phyloP scores from a whole-genome alignment of 2,113 vertebrate genomes.

The Notarius lentiginosus region DNA sequence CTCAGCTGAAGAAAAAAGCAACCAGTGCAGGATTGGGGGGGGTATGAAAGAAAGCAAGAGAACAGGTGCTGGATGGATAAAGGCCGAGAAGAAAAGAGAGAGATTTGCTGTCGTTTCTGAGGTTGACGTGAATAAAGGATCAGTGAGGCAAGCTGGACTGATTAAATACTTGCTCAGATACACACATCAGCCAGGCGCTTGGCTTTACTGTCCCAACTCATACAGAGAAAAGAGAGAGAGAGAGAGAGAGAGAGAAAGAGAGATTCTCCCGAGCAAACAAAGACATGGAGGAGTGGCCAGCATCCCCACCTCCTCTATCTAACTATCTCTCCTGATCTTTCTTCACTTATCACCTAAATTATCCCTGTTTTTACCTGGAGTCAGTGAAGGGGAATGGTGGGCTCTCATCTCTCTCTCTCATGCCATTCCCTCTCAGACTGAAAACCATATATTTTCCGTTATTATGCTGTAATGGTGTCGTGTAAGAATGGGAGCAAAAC shows the following conservation, averaged over 20 bases:
- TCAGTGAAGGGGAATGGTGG: constrained; percentile 4
- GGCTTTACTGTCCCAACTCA: not conserved
- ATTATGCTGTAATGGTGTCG: no score
- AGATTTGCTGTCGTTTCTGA: constrained; percentile 16
- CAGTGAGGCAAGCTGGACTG: constrained; percentile 3
- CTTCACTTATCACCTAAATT: constrained; percentile 14
- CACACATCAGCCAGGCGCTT: constrained; percentile 13
- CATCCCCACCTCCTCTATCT: not conserved
- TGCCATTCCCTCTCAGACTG: not conserved
- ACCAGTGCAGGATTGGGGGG: no score
- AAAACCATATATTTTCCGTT: no score
- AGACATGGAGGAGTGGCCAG: constrained; percentile 43
- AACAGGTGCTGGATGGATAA: not conserved
- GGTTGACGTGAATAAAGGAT: constrained; percentile 24
- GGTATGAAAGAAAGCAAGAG: not conserved
- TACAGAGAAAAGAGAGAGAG: constrained; percentile 6
- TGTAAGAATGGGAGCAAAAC: no score
- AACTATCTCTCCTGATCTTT: constrained; percentile 45
- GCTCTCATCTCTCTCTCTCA: not conserved
- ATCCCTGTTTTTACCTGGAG: constrained; percentile 3
- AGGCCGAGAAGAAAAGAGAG: not conserved
- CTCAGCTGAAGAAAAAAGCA: not conserved
- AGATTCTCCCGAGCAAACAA: constrained; percentile 50
- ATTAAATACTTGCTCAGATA: constrained; percentile 24
- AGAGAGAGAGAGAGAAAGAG: constrained; percentile 24